A percentile compares a stretch with the other conserved stretches of the same genome.
Conservation (phyloP, 2,113 vertebrate genomes). For the Pygathrix nemaeus region DNA sequence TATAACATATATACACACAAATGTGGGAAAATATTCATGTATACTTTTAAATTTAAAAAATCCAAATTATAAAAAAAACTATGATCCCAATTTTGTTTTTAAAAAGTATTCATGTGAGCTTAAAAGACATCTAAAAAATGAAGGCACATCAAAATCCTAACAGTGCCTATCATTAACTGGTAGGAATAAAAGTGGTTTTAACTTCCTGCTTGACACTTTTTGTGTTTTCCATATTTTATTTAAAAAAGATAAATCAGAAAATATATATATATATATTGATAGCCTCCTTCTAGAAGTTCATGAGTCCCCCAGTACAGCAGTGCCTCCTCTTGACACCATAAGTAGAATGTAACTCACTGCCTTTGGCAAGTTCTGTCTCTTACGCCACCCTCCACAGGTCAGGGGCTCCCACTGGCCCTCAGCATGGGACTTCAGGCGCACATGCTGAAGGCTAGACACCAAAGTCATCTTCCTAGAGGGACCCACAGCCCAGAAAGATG, state of each 20-base stretch:
- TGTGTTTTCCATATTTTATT: neutral
- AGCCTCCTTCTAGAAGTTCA: neutral
- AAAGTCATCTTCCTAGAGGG: neutral
- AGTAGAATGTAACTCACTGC: neutral
- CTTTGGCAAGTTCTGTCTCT: neutral
- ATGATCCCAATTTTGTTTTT: neutral
- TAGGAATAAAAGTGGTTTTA: neutral
- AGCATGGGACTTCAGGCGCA: accelerated
- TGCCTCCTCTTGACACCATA: neutral
- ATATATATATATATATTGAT: neutral
- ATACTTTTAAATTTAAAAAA: constrained; percentile 9
- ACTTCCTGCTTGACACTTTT: neutral
- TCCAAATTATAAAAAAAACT: neutral
- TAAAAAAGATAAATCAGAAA: neutral
- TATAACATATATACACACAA: too few relatives aligned
- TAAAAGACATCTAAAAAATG: constrained; percentile 17
- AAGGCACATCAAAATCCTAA: neutral
- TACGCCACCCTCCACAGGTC: neutral
- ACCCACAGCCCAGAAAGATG: neutral
- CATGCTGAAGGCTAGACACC: neutral
- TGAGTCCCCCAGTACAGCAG: neutral
- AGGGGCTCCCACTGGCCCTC: neutral
- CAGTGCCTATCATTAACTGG: neutral
- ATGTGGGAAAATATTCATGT: neutral
- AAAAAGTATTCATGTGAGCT: neutral